A percentile compares a stretch with the other conserved stretches of the same genome.
Conservation (phyloP, 1,140 invertebrate genomes). For the Caerostris extrusa region DNA sequence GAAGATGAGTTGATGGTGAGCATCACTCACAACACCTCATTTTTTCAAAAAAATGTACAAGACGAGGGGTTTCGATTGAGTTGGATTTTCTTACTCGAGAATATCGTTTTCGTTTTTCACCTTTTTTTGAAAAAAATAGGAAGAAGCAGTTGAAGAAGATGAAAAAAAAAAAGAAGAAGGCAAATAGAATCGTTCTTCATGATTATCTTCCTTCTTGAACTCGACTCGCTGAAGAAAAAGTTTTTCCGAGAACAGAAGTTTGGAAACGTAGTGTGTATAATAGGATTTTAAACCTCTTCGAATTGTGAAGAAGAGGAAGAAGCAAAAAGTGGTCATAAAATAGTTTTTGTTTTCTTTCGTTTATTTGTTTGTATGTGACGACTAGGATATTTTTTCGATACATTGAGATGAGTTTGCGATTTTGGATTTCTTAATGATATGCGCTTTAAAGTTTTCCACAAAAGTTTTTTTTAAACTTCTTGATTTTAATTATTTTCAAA, state of each 20-base stretch:
- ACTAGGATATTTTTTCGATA: too few species aligned
- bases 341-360: too few species aligned
- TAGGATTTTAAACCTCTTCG: not conserved
- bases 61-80: slow-evolving; percentile 49
- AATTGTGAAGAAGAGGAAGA: not conserved
- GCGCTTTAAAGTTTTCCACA: too few species aligned
- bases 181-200: slow-evolving; percentile 14
- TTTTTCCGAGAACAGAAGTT: not conserved
- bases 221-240: not conserved
- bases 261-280: not conserved
- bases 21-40: slow-evolving; percentile 65
- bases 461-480: too few species aligned
- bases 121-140: not conserved
- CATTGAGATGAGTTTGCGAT: too few species aligned
- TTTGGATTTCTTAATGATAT: too few species aligned
- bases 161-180: not conserved
- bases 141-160: not conserved
- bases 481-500: too few species aligned
- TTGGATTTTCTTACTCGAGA: slow-evolving; percentile 50
- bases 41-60: slow-evolving; percentile 38
- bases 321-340: too few species aligned
- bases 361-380: too few species aligned
- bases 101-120: slow-evolving; percentile 21
- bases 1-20: slow-evolving; percentile 4
- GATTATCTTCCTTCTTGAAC: slow-evolving; percentile 44